Conservation (phyloP, 1,140 invertebrate species). For the Chymomyza costata region DNA sequence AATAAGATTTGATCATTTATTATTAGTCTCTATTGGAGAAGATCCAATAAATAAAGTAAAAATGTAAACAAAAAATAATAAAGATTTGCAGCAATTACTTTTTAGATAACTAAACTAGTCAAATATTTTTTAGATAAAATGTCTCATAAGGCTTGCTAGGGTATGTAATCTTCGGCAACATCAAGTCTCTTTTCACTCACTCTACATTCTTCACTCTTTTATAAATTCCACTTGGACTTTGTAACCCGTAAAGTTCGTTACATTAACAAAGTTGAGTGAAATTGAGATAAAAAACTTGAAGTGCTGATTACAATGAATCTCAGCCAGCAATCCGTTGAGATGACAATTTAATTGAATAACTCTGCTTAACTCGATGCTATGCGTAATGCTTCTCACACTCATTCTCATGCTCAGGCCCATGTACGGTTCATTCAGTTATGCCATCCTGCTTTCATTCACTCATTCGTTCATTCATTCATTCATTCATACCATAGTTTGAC, state of each 20-base stretch:
- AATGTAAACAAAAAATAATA: no score
- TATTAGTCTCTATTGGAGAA: no score
- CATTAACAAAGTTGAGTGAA: slow-evolving; percentile 17
- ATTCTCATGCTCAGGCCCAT: no score
- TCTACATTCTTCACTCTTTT: slow-evolving; percentile 5
- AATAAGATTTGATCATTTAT: no score
- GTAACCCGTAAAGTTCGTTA: slow-evolving; percentile 27
- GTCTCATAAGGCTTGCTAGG: no score
- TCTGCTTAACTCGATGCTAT: slow-evolving; percentile 45
- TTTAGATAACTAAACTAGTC: no score
- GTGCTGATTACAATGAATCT: slow-evolving; percentile 40
- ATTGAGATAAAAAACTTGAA: slow-evolving; percentile 3
- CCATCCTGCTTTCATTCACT: slow-evolving; percentile 22
- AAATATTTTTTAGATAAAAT: no score
- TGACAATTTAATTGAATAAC: slow-evolving; percentile 65
- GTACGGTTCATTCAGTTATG: slow-evolving; percentile 18
- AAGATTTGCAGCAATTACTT: no score
- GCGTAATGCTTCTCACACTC: slow-evolving; percentile 62
- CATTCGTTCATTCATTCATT: slow-evolving; percentile 61
- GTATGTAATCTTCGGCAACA: no score
- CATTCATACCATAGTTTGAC: slow-evolving; percentile 22
- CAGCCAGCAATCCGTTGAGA: slow-evolving; percentile 40
- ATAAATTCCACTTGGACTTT: slow-evolving; percentile 48
- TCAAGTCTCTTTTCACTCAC: no score
- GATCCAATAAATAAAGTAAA: no score